Base-by-base conservation (phyloP, 1,140 invertebrate genomes). In the Papilio polyxenes region DNA sequence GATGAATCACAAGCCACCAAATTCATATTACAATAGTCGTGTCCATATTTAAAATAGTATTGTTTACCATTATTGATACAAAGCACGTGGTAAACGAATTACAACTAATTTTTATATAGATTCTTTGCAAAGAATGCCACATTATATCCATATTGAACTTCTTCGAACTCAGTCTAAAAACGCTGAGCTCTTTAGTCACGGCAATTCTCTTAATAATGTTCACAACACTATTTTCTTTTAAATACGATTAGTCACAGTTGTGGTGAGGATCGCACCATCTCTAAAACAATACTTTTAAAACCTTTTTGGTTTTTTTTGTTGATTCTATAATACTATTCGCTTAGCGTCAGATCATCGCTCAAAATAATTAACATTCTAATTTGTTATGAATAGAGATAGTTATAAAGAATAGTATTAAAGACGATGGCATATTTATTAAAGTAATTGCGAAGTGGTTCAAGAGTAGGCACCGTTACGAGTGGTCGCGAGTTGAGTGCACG, bases 401-500 rank as follows among this genome's bases (percentile, higher is more conserved):
- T 72, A 65, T 72, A 11, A 72, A 72, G 65, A 72, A 72, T 40
- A 37, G 65, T 72, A 72, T 72, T 72, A 72, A 31, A 31, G 15
- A 72, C 65, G 65, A 72, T 83, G 83, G 62, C 49, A 62, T 80
- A 85, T 82, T 83, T 83, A 81, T 85, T 65, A 85, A 56, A 79
- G 83, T 83, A 80, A 83, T 84, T 76, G 85, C 83, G 80, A 83
- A 87, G 84, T 87, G 87, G 83, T 83, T 84, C 77, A 83, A 85
- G 85, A 84, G 84, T 85, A 78, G 86, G 86, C 91, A 93, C 92
- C 92, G 92, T 93, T 93, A 93, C 88, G 90, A 89, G 91, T 87
- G 91, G 88, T 89, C 86, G 89, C 85, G 81, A 91, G 92, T 93
- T 92, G 92, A 93, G 87, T 93, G 92, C 90, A 89, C 91, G 90